Conservation (phyloP, 2,113 vertebrate genomes). For the Chascanopsetta lugubris region DNA sequence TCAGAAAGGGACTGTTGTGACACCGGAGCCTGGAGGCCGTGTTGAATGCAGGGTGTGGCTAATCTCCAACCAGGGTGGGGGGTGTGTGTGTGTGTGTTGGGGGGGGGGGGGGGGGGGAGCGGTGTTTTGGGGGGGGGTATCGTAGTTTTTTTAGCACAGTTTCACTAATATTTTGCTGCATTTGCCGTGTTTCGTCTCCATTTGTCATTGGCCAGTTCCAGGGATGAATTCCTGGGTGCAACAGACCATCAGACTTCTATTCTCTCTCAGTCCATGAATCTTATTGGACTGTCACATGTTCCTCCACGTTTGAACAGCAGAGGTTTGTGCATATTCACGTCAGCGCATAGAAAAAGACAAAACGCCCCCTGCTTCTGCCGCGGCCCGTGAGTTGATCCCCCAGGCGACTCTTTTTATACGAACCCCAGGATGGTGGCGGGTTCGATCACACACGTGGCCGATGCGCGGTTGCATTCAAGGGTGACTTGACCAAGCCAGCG, state of each 20-base stretch:
- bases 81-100: no score
- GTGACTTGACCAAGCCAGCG: not conserved
- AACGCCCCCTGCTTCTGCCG: conserved; percentile 8
- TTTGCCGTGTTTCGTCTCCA: conserved; percentile 16
- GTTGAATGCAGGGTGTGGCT: conserved; percentile 68
- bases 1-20: conserved; percentile 59
- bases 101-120: no score
- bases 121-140: no score
- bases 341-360: not conserved
- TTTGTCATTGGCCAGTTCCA: conserved; percentile 37
- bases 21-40: conserved; percentile 42
- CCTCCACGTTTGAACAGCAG: not conserved
- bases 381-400: not conserved
- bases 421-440: not conserved
- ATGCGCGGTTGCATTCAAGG: conserved; percentile 16
- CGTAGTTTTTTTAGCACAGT: conserved; percentile 27
- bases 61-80: conserved; percentile 40
- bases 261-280: conserved; percentile 11
- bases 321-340: not conserved
- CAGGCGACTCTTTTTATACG: not conserved
- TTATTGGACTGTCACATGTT: conserved; percentile 2
- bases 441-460: not conserved
- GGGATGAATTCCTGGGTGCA: conserved; percentile 54
- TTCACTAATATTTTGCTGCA: conserved; percentile 24
- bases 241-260: conserved; percentile 67